Conservation (phyloP, 2,113 vertebrate species). For the Osmerus eperlanus region DNA sequence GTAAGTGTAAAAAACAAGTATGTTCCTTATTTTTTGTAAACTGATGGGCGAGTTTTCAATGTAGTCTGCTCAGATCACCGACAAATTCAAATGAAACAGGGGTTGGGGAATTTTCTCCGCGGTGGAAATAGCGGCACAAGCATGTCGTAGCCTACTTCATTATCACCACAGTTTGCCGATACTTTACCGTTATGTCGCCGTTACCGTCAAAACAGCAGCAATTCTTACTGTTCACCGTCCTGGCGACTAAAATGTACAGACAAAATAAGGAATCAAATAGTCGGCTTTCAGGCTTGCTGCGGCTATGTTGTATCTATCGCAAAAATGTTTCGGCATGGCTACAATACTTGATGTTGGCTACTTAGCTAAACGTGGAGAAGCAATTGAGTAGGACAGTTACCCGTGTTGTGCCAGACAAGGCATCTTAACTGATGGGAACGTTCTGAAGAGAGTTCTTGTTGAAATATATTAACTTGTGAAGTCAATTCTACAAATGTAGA, state of each 20-base stretch:
- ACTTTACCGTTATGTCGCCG: constrained; percentile 33
- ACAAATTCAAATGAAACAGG: constrained; percentile 35
- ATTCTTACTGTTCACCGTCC: constrained; percentile 29
- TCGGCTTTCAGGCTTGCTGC: too few relatives aligned
- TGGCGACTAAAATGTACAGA: constrained; percentile 10
- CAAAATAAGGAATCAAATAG: not conserved
- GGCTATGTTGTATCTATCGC: too few relatives aligned
- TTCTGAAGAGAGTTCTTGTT: too few relatives aligned
- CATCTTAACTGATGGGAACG: too few relatives aligned
- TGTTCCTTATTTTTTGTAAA: not conserved
- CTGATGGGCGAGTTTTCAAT: constrained; percentile 22
- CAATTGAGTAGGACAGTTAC: too few relatives aligned
- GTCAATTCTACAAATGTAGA: too few relatives aligned
- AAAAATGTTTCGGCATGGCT: too few relatives aligned
- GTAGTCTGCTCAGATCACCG: not conserved
- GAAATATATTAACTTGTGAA: too few relatives aligned
- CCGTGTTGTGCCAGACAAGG: too few relatives aligned
- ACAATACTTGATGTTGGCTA: too few relatives aligned
- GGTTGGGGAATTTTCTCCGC: constrained; percentile 24
- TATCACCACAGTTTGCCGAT: constrained; percentile 38
- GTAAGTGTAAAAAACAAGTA: constrained; percentile 44
- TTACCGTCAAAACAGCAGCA: not conserved
- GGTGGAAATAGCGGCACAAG: constrained; percentile 35
- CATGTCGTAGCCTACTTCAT: constrained; percentile 37
- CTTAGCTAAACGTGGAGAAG: too few relatives aligned